A percentile compares a stretch with the other conserved stretches of the same genome.
These are phyloP conservation scores for Orius insidiosus DNA, from an alignment of 1,140 invertebrate genomes.

Conservation along the genomic window DNA sequence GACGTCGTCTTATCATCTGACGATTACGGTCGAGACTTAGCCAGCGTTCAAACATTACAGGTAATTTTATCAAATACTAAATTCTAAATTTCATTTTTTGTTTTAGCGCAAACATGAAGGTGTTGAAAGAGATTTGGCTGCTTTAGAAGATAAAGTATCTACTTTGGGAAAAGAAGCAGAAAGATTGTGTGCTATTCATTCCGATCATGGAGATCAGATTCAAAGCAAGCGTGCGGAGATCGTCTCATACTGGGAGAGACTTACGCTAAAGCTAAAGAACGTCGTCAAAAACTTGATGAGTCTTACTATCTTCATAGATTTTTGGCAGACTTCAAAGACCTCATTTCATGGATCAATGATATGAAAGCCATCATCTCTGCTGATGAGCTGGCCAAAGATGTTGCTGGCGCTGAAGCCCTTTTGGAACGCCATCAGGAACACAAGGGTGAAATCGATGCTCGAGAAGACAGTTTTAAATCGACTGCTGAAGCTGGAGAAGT, in stretches of 20 bases:
- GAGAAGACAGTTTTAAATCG: conserved; percentile 83
- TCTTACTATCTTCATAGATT: conserved; percentile 92
- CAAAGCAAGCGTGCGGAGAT: conserved; percentile 84
- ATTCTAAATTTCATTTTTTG: too few species aligned
- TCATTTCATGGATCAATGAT: conserved; percentile 95
- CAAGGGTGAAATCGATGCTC: conserved; percentile 94
- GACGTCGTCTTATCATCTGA: conserved; percentile 91
- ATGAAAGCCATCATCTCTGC: conserved; percentile 94
- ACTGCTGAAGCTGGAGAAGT: conserved; percentile 75
- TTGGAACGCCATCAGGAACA: conserved; percentile 96
- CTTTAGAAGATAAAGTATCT: conserved; percentile 88
- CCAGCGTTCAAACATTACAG: conserved; percentile 88
- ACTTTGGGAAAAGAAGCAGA: conserved; percentile 82
- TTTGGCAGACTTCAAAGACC: conserved; percentile 89
- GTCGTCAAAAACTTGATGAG: conserved; percentile 72
- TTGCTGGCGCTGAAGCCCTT: conserved; percentile 91
- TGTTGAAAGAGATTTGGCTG: conserved; percentile 90
- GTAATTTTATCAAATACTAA: conserved; percentile 23
- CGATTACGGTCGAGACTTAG: conserved; percentile 91
- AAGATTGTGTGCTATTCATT: conserved; percentile 75
- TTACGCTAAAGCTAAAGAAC: conserved; percentile 80
- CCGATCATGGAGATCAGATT: conserved; percentile 82
- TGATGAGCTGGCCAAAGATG: conserved; percentile 96
- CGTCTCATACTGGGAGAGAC: conserved; percentile 75
- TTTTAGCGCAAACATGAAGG: conserved; percentile 90